phyloP scores from a whole-genome alignment of 2,888 invertebrate genomes.

The Epiperipatus broadwayi region DNA sequence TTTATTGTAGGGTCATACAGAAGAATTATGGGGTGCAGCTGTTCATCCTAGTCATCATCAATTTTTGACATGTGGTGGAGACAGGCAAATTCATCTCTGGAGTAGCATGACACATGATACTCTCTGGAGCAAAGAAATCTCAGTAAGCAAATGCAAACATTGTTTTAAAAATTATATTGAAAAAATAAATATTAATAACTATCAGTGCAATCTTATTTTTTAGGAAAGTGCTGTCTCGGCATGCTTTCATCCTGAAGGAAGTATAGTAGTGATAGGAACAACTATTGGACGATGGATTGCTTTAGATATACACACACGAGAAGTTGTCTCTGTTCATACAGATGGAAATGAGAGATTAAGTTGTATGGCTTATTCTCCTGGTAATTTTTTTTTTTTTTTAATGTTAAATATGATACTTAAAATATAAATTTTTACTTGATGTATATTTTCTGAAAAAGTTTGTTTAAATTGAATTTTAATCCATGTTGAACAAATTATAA shows the following conservation, averaged over 20 bases:
- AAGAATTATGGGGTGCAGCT: constrained; percentile 72
- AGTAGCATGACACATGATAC: constrained; percentile 66
- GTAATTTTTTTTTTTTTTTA: constrained; percentile 19
- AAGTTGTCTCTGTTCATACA: constrained; percentile 25
- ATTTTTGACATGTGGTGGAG: constrained; percentile 66
- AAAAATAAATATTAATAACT: too few relatives aligned
- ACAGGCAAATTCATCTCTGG: constrained; percentile 62
- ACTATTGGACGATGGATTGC: constrained; percentile 61
- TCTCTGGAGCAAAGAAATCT: constrained; percentile 75
- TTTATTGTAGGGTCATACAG: constrained; percentile 53
- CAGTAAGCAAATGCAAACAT: constrained; percentile 35
- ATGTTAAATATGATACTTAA: too few relatives aligned
- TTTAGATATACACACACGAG: constrained; percentile 55
- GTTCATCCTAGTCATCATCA: constrained; percentile 60
- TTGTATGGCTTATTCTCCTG: constrained; percentile 30
- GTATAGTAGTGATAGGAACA: constrained; percentile 54
- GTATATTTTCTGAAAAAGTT: too few relatives aligned
- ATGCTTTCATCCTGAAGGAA: constrained; percentile 57
- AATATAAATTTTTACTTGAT: background rate
- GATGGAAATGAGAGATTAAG: constrained; percentile 31
- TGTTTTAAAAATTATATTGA: background rate
- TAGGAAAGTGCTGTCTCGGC: too few relatives aligned
- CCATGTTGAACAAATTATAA: too few relatives aligned
- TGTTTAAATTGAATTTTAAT: too few relatives aligned
- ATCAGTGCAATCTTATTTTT: too few relatives aligned